A percentile compares a stretch with the other conserved stretches of the same genome.
These are phyloP conservation scores for Oxytorus armatus DNA, from an alignment of 2,888 invertebrate genomes.

Conservation along the genomic window DNA sequence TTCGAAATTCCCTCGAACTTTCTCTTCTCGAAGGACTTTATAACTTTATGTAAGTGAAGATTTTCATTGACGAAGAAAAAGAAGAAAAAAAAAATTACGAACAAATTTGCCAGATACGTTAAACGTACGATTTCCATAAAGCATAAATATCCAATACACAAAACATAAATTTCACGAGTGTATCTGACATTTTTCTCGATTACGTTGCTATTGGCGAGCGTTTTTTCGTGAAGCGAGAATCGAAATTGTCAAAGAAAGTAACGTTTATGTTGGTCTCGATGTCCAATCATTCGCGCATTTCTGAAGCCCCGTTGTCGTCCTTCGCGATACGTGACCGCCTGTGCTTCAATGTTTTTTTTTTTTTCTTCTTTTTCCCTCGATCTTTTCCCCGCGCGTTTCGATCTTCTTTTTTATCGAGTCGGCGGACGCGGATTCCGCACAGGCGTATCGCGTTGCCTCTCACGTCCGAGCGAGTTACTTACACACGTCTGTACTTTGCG, in stretches of 20 bases:
- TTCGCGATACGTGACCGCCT: constrained; percentile 49
- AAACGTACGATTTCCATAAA: no score
- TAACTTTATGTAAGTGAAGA: no score
- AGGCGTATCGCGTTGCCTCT: constrained; percentile 82
- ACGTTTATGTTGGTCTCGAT: constrained; percentile 1
- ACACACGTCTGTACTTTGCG: constrained; percentile 59
- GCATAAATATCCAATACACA: no score
- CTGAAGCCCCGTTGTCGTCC: constrained; percentile 31
- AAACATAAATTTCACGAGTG: not conserved
- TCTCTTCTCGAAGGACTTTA: no score
- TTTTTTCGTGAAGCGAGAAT: not conserved
- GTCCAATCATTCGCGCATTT: constrained; percentile 33
- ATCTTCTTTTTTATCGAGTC: constrained; percentile 55
- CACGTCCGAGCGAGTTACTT: constrained; percentile 79
- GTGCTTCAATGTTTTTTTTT: constrained; percentile 34
- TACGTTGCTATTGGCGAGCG: not conserved
- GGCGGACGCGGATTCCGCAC: constrained; percentile 77
- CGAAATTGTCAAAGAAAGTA: constrained; percentile 23
- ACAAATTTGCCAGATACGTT: no score
- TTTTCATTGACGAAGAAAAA: no score
- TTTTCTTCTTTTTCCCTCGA: constrained; percentile 26
- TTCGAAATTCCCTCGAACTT: no score
- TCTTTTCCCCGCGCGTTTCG: constrained; percentile 7
- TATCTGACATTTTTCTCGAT: not conserved
- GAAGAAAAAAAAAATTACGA: no score